Evolutionary conservation across 2,113 vertebrate genomes (phyloP), one percentile per base, ranked within the genome.

Genomic region (Actinemys pallida): DNA sequence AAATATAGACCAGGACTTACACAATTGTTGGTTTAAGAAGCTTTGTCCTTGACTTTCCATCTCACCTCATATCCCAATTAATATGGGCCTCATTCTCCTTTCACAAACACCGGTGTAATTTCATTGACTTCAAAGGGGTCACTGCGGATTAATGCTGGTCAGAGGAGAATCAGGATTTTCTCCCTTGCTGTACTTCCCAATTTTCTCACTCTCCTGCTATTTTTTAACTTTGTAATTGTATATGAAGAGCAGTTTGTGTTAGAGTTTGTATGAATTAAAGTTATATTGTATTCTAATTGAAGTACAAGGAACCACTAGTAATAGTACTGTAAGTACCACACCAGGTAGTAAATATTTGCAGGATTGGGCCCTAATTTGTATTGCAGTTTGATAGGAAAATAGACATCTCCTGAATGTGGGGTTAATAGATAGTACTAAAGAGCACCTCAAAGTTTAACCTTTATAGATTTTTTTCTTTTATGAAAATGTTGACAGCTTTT

Each of bases 321-420:
- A 90, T 94, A 91, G 84, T 31, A 7, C 94, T 88, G 92, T 83
- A 95, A 96, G 93, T 93, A 94, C 89, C 78, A 86, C 96, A 94
- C 17, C 83, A 72, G 90, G 79, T 0, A 0, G 17, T 65, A 91
- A 90, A 87, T n/a, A 86, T 91, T 96, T 59, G 25, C 57, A 31
- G 95, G 83, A 96, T 79, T 89, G 95, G 94, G 27, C 53, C 90
- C 96, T 97, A 95, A 97, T 97, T 22, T 97, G 95, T 97, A 92
- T 83, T 95, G 62, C 93, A 95, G 87, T 96, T 92, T 95, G 95
- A 95, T 88, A 93, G 89, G 96, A 94, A 97, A 96, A 94, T 87
- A 93, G 89, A 90, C 86, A 89, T 96, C 89, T 92, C 89, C 27
- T 25, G 57, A 31, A 94, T 96, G 89, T 87, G 79, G 90, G 96